Evolutionary conservation across 2,888 invertebrate genomes (phyloP), one percentile per base, ranked within the genome.

Genomic region (Lomographa bimaculata): DNA sequence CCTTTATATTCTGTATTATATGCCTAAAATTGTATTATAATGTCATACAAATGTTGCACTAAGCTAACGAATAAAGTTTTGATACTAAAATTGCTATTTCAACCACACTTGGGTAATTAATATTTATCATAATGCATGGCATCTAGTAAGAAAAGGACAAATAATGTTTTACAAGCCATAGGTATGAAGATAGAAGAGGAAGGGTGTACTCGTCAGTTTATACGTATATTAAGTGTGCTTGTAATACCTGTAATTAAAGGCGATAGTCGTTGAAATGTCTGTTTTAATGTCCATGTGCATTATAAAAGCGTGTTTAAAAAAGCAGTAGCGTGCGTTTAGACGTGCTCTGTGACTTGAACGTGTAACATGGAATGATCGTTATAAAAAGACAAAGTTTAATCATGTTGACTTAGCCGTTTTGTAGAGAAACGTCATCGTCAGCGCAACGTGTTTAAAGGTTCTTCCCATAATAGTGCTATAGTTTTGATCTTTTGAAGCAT

Each of bases 221-320:
- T 2, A 14, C 4, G 4, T 14, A 14, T 14, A 4, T 14, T 2
- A 14, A 4, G 14, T 2, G 14, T 14, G 7, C 21, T 32, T 24
- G 25, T 23, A 18, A 33, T 23, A 14, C 27, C 30, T 42, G 43
- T 69, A 79, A 80, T 81, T 76, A 77, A 57, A 67, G 61, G n/a
- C 29, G 8, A 30, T 62, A 66, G 58, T 63, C 67, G 75, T 78
- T 81, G 68, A 80, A 83, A 84, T 85, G 79, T 74, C 80, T 78
- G 61, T 64, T 63, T 59, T 64, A 54, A 30, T 30, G 16, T 39
- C 27, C 33, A 9, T 12, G 16, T 39, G 33, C 33, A 9, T 12
- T 64, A 65, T 66, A 68, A 65, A 68, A 48, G 52, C 47, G 50
- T 8, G 41, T 40, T 60, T 63, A 79, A 79, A 80, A 52, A 81